phyloP scores from a whole-genome alignment of 2,888 invertebrate species.

The Selenia dentaria region DNA sequence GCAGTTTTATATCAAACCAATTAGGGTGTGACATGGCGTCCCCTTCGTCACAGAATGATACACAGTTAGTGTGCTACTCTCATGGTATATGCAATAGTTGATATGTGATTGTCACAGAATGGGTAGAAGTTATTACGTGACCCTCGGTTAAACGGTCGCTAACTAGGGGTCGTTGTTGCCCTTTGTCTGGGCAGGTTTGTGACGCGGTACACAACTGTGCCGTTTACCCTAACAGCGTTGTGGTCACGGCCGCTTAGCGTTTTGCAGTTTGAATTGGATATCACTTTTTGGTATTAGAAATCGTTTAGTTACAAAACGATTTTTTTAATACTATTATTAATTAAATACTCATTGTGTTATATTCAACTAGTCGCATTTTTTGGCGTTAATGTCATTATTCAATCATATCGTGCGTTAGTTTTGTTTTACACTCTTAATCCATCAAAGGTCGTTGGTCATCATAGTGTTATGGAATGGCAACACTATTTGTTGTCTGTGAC shows the following conservation, averaged over 20 bases:
- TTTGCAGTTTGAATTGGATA: not conserved
- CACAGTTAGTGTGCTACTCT: not conserved
- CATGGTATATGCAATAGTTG: not conserved
- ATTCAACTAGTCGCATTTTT: too few species aligned
- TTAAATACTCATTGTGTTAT: too few species aligned
- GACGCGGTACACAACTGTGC: slow-evolving; percentile 33
- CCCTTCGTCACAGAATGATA: slow-evolving; percentile 27
- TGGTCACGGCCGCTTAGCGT: slow-evolving; percentile 29
- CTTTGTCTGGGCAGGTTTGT: slow-evolving; percentile 24
- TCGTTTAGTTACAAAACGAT: too few species aligned
- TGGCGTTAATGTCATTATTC: too few species aligned
- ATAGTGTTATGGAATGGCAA: too few species aligned
- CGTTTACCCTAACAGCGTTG: slow-evolving; percentile 42
- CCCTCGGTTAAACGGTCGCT: slow-evolving; percentile 24
- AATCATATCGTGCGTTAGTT: too few species aligned
- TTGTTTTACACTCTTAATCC: too few species aligned
- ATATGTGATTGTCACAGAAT: slow-evolving; percentile 2
- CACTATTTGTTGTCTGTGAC: too few species aligned
- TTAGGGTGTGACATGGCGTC: slow-evolving; percentile 61
- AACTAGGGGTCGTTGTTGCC: slow-evolving; percentile 13
- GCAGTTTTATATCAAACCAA: slow-evolving; percentile 70
- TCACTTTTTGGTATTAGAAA: too few species aligned
- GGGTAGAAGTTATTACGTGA: slow-evolving; percentile 11
- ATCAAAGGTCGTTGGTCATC: too few species aligned
- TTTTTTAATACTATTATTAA: too few species aligned